Evolutionary conservation across 2,113 vertebrate species (phyloP), one percentile per base, ranked within the genome.

Genomic region (Nanorana parkeri): DNA sequence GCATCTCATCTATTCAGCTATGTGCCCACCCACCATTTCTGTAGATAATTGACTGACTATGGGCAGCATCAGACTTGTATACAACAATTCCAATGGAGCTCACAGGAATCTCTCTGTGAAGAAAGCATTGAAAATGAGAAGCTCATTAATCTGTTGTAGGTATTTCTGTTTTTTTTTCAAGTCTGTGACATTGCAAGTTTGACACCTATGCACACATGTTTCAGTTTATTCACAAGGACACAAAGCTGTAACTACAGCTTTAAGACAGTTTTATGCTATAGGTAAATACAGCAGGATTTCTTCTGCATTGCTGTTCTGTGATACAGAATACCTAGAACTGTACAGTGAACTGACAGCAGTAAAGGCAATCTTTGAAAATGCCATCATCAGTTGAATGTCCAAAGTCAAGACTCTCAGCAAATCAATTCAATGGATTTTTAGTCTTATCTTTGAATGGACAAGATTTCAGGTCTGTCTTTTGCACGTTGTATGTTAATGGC

Each of bases 401-500:
- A 71, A 32, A 71, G 52, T 17, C 19, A 78, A 32, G 23, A 21
- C n/a, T 58, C 28, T 36, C 52, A 56, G 8, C 4, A 79, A 29
- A 66, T 66, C 15, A 11, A 11, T 65, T 47, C 16, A 64, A 66
- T 65, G 26, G 41, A 29, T 67, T 78, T 66, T 65, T 51, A 47
- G 58, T 21, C 36, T 66, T 13, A 32, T n/a, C 26, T 24, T 17
- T 77, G 32, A 51, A 64, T 28, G 75, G 17, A 29, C 21, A 8
- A 41, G 55, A n/a, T 21, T n/a, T 75, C 16, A 61, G 72, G 7
- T n/a, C 41, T 61, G 56, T 75, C 28, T 24, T 60, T 23, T 29
- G 36, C 29, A 75, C 61, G 55, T 41, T 75, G 36, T 55, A 75
- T 75, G 55, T 41, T 75, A 60, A 75, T 75, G 72, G 72, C 60